Evolutionary conservation across 2,888 invertebrate genomes (phyloP).

Genomic region (Stenotaenia linearis): DNA sequence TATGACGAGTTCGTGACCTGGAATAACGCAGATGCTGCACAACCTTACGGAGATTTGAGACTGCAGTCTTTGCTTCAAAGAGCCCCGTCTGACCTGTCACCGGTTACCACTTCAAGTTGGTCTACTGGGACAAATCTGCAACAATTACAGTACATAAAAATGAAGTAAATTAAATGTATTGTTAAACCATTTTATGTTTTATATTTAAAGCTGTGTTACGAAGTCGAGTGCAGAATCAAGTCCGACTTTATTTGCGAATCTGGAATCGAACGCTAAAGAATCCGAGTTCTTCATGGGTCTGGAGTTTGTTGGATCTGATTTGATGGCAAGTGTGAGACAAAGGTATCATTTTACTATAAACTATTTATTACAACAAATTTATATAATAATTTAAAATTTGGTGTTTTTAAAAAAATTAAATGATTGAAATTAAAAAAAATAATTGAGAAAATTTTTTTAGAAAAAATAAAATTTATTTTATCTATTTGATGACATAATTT

Average conservation of each 20-base stretch:
- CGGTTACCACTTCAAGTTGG: background rate
- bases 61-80: background rate
- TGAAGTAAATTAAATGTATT: background rate
- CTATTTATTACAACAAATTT: too few species aligned
- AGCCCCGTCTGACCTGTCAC: background rate
- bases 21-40: background rate
- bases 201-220: background rate
- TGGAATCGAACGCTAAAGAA: background rate
- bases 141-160: background rate
- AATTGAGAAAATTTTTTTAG: too few species aligned
- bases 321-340: conserved; percentile 26
- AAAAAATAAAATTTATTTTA: too few species aligned
- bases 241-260: background rate
- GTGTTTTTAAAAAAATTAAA: too few species aligned
- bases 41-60: background rate
- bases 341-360: background rate
- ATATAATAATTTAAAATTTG: too few species aligned
- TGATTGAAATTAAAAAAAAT: too few species aligned
- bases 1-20: background rate
- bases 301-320: conserved; percentile 26
- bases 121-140: background rate
- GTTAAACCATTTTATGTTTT: background rate
- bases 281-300: conserved; percentile 23
- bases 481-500: too few species aligned
- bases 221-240: background rate